Evolutionary conservation across 1,140 invertebrate genomes (phyloP), one percentile per base, ranked within the genome.

Genomic region (Drosophila kepulauana): DNA sequence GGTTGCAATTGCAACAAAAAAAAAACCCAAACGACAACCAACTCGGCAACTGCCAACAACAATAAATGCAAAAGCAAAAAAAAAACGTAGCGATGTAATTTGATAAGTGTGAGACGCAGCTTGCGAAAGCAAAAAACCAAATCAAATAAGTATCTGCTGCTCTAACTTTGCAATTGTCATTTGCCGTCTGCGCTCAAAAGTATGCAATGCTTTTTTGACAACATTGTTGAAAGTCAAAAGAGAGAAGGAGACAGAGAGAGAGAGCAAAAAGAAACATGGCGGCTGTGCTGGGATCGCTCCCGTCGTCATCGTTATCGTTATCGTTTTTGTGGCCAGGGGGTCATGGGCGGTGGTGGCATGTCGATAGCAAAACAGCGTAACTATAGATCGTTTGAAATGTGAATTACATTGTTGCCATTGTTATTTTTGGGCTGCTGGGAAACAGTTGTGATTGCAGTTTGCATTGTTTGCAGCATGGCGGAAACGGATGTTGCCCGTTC

Each of bases 81-180:
- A 38, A 8, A 8, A 6, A 35, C 43, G 16, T 25, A 38, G 8
- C 38, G 16, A 41, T 63, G 54, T 72, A 76, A 76, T 76, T 76
- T 72, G 68, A 76, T 72, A 66, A 76, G 67, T 71, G 67, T 54
- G 48, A 16, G 33, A 72, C 30, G 65, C 46, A 49, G 51, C n/a
- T 38, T 20, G 35, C 16, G 1, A 15, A 30, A 56, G 13, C 11
- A 20, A 16, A 67, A 30, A 33, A 72, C 41, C 52, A 72, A 76
- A 65, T 71, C 68, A 45, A 59, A 64, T 45, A 72, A 70, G 45
- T 63, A 68, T 46, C 48, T 75, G 38, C 48, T 75, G 35, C 30
- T 52, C 7, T 25, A 43, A 45, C 56, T 57, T 43, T 28, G 16
- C 58, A 56, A 63, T 62, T 63, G 66, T 16, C 57, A 59, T 58